Conservation (phyloP, 2,888 invertebrate genomes). For the Limnephilus auricula region DNA sequence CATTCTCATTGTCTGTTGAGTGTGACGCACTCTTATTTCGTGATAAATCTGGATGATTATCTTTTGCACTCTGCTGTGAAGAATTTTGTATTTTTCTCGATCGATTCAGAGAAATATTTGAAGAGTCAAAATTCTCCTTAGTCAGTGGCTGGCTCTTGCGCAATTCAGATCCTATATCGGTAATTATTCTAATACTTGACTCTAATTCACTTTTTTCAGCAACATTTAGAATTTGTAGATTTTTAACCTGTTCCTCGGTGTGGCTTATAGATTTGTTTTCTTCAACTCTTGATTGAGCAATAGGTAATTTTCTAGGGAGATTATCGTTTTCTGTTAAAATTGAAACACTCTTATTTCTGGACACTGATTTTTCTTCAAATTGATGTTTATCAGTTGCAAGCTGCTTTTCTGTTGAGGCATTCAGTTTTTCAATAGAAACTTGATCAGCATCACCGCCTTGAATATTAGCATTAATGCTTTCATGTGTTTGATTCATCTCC, state of each 20-base stretch:
- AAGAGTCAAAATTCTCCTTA: not conserved
- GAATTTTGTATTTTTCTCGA: not conserved
- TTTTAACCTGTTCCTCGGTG: not conserved
- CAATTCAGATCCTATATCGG: not conserved
- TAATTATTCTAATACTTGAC: not conserved
- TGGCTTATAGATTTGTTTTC: not conserved
- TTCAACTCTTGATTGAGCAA: not conserved
- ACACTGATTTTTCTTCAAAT: not conserved
- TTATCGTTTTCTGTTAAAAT: not conserved
- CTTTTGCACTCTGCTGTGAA: not conserved
- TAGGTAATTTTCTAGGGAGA: not conserved
- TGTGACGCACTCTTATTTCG: not conserved
- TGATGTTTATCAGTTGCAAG: not conserved
- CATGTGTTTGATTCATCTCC: constrained; percentile 13
- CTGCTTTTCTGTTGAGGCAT: not conserved
- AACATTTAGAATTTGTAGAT: not conserved
- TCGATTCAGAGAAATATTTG: not conserved
- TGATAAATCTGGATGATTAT: not conserved
- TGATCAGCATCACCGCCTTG: not conserved
- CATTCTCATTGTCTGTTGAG: not conserved
- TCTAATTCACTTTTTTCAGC: not conserved
- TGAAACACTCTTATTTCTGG: not conserved
- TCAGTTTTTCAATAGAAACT: not conserved
- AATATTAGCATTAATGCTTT: not conserved
- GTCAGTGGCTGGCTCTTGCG: not conserved